Evolutionary conservation across 2,888 invertebrate species (phyloP).

Genomic region (Lasius fuliginosus): DNA sequence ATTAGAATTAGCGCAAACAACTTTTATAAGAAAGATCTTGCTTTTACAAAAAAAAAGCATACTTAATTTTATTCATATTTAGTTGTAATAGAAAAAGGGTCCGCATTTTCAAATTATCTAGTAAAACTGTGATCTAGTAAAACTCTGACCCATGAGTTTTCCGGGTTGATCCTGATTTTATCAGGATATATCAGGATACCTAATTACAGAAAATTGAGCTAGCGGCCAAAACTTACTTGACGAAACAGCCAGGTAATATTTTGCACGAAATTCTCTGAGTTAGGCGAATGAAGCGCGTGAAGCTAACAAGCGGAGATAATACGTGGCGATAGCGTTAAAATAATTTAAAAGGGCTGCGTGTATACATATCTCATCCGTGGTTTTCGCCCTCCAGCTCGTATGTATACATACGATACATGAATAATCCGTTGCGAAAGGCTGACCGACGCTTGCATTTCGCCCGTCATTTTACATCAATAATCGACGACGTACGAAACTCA

Average conservation of each 20-base stretch:
- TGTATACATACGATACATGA: not conserved
- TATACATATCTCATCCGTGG: not conserved
- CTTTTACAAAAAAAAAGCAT: not conserved
- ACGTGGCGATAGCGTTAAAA: conserved; percentile 9
- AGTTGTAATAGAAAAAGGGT: not conserved
- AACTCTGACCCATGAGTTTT: not conserved
- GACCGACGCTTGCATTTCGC: conserved; percentile 7
- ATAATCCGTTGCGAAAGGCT: not conserved
- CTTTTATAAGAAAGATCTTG: not conserved
- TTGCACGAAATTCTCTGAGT: conserved; percentile 35
- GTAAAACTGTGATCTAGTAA: not conserved
- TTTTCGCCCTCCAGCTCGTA: no score
- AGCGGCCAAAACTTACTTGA: conserved; percentile 11
- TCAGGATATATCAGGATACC: not conserved
- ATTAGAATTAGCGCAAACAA: not conserved
- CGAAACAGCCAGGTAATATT: not conserved
- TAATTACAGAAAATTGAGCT: not conserved
- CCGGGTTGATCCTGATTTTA: not conserved
- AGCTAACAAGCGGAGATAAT: conserved; percentile 19
- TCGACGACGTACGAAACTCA: conserved; percentile 18
- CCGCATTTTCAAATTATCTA: not conserved
- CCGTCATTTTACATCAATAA: conserved; percentile 32
- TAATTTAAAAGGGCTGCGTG: conserved; percentile 24
- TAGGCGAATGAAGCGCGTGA: not conserved
- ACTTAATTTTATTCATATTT: not conserved